These are phyloP conservation scores for Habroteleia sp. DNA, from an alignment of 2,888 invertebrate species.

Conservation along the genomic window DNA sequence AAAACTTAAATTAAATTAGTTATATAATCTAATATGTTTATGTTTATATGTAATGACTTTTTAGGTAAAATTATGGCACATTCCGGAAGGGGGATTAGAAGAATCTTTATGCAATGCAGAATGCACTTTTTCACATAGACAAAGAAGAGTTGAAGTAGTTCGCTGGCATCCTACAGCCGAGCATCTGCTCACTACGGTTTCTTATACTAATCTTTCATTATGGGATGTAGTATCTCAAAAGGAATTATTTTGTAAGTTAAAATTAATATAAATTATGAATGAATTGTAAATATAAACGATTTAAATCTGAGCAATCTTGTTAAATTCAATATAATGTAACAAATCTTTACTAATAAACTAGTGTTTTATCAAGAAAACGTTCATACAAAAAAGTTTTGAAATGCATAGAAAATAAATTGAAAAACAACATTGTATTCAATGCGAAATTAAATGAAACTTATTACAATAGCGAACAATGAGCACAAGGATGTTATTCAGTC, in stretches of 20 bases:
- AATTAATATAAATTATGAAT: neutral
- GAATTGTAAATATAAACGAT: neutral
- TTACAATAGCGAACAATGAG: slow-evolving; percentile 84
- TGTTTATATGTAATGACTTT: too few relatives aligned
- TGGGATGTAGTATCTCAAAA: slow-evolving; percentile 93
- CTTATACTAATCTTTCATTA: slow-evolving; percentile 89
- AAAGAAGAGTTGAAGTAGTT: slow-evolving; percentile 93
- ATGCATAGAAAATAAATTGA: neutral
- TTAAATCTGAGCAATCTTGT: too few relatives aligned
- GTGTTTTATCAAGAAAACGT: too few relatives aligned
- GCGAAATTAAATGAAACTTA: slow-evolving; percentile 11
- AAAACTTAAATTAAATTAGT: too few relatives aligned
- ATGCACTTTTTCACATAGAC: slow-evolving; percentile 91
- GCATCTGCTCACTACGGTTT: slow-evolving; percentile 92
- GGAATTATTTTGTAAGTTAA: slow-evolving; percentile 87
- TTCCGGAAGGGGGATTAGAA: slow-evolving; percentile 90
- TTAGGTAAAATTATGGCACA: slow-evolving; percentile 94
- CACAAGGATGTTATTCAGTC: slow-evolving; percentile 95
- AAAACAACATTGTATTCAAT: slow-evolving; percentile 1
- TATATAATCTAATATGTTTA: neutral
- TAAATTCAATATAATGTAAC: too few relatives aligned
- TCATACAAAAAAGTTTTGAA: too few relatives aligned
- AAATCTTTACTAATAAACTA: too few relatives aligned
- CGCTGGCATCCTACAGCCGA: slow-evolving; percentile 96
- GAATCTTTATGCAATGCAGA: slow-evolving; percentile 89